Conservation (phyloP, 2,888 invertebrate genomes). For the Cerastoderma edule region DNA sequence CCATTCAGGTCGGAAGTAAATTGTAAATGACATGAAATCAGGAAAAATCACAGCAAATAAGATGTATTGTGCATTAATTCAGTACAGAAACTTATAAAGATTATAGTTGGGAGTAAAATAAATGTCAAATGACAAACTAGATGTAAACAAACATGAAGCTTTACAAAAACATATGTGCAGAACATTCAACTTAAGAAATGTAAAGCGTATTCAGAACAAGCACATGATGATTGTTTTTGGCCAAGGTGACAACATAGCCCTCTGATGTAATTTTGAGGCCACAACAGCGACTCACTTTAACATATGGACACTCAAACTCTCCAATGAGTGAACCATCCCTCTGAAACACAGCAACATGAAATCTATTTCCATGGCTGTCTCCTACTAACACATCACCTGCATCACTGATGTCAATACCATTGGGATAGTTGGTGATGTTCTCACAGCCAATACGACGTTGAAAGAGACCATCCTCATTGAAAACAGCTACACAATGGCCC, state of each 20-base stretch:
- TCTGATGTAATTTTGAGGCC: conserved; percentile 98
- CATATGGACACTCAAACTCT: conserved; percentile 98
- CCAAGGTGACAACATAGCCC: conserved; percentile 94
- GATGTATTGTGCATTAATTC: conserved; percentile 25
- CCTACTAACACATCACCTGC: conserved; percentile 98
- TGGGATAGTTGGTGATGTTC: conserved; percentile 97
- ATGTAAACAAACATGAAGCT: neutral
- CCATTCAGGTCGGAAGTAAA: conserved; percentile 1
- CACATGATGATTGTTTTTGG: conserved; percentile 99
- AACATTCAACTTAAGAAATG: conserved; percentile 71
- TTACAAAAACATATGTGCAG: neutral
- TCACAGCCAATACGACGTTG: conserved; percentile 97
- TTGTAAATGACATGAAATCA: conserved; percentile 38
- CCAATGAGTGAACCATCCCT: conserved; percentile 88
- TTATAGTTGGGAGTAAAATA: conserved; percentile 7
- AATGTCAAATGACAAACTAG: conserved; percentile 7
- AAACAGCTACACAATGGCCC: conserved; percentile 96
- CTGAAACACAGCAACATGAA: conserved; percentile 98
- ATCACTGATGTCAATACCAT: conserved; percentile 98
- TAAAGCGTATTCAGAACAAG: conserved; percentile 89
- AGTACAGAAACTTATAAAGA: conserved; percentile 22
- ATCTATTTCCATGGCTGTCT: conserved; percentile 98
- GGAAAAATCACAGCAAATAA: conserved; percentile 49
- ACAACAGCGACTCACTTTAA: conserved; percentile 99
- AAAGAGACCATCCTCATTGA: conserved; percentile 95